Evolutionary conservation across 2,888 invertebrate species (phyloP), one percentile per base, ranked within the genome.

Genomic region (Cephonodes hylas): DNA sequence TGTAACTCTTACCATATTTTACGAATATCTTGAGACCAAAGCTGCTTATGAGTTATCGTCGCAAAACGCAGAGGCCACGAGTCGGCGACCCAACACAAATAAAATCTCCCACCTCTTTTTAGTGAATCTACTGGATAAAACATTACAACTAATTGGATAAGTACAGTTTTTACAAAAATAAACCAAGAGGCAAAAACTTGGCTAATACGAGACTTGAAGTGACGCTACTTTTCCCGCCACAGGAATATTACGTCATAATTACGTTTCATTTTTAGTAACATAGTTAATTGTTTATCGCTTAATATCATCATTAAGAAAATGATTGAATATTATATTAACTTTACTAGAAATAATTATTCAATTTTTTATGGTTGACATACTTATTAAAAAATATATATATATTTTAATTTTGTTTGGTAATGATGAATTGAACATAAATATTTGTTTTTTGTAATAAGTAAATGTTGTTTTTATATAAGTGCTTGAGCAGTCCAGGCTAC

Each of bases 31-130:
- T 88, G 86, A 1, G 89, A 83, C 86, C 85, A 86, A 64, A 91
- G 75, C 67, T 90, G 88, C 20, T 84, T 77, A 15, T 84, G 85
- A 27, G 85, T 84, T 71, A 90, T 82, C 22, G 81, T 80, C 3
- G 85, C 84, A 80, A 91, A 91, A 60, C 86, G 81, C 31, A 84
- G 66, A 2, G 91, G 91, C 90, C 90, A 91, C 18, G 90, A 89
- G 73, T 91, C 91, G 25, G 91, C 91, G 6, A 91, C 82, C 91
- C 91, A 91, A 67, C 89, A 89, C 61, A 89, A 75, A 73, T 91
- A 86, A 79, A 91, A 91, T 68, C 84, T 83, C 22, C 91, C 91
- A 10, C 91, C 91, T 65, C 81, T 79, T 70, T 80, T 86, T 53
- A 91, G 74, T 1, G 86, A 86, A 42, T 86, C 84, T 2, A 75